Conservation (phyloP, 2,113 vertebrate genomes). For the Silurus asotus region DNA sequence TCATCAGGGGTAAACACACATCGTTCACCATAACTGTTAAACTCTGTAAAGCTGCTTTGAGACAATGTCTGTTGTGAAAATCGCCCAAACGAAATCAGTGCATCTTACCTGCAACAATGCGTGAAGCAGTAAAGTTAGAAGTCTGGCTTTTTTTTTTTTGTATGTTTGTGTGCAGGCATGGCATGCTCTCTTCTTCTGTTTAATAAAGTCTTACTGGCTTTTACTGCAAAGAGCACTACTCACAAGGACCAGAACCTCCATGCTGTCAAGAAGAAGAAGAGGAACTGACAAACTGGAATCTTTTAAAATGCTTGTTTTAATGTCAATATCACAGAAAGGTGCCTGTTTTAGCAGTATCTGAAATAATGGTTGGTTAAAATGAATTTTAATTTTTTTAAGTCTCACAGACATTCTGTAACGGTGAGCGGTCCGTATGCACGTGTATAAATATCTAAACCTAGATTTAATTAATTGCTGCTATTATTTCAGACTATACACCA, state of each 20-base stretch:
- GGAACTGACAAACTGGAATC: conserved; percentile 12
- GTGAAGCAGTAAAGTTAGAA: background rate
- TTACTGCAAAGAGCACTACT: conserved; percentile 46
- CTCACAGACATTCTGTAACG: background rate
- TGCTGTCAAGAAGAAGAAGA: conserved; percentile 58
- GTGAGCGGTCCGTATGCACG: background rate
- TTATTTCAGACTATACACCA: background rate
- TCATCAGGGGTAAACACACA: too few species aligned
- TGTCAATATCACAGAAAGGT: background rate
- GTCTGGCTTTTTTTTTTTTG: background rate
- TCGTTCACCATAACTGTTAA: too few species aligned
- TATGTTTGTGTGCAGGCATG: conserved; percentile 60
- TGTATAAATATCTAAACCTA: background rate
- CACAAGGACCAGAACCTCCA: conserved; percentile 16
- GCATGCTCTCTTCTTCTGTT: conserved; percentile 68
- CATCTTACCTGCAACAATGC: background rate
- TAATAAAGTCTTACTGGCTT: conserved; percentile 54
- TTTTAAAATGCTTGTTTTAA: background rate
- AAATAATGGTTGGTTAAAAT: background rate
- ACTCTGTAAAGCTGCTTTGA: too few species aligned
- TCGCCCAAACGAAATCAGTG: background rate
- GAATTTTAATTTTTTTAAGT: background rate
- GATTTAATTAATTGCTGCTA: background rate
- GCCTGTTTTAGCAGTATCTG: background rate
- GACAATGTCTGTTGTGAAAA: too few species aligned